Evolutionary conservation across 2,797 vertebrate species (phyloP), one percentile per base, ranked within the genome.

Genomic region (Hipposideros larvatus): DNA sequence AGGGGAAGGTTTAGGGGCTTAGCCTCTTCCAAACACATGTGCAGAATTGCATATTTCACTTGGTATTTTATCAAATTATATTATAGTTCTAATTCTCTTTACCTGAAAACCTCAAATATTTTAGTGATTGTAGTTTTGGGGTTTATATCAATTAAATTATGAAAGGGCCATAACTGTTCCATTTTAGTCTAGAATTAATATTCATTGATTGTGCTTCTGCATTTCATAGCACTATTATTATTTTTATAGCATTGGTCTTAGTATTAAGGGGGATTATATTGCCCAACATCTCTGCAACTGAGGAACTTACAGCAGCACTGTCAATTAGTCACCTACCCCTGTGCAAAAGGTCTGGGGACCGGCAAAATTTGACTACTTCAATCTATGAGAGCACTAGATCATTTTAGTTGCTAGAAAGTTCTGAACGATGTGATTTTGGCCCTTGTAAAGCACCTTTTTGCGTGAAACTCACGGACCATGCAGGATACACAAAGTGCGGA

Each of bases 161-260:
- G 6, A 37, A 53, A 74, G 15, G 2, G 9, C 37, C 31, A 68
- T 14, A 41, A 77, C 15, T 73, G 3, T 63, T 90, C 92, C 26
- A 37, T 84, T 91, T 94, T 61, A 68, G 13, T 66, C n/a, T 86
- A 87, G 55, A 95, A 77, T 80, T 63, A 88, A 55, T 80, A 19
- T 51, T 83, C 37, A 83, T 74, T 68, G 63, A 41, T 46, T 87
- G 8, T 96, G 28, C 15, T 74, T 63, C 41, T 90, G 31, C 1
- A 46, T 87, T 87, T 80, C 37, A 41, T 37, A 53, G 26, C 91
- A 59, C 55, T 11, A 37, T 55, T 63, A 74, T 5, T 77, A 14
- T 66, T 87, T 87, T n/a, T 88, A 51, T 75, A 59, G 24, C 55
- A 14, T 77, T 18, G 41, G 19, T 74, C 41, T 43, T 93, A 63